Evolutionary conservation across 2,113 vertebrate species (phyloP).

Genomic region (Aleadryas rufinucha): DNA sequence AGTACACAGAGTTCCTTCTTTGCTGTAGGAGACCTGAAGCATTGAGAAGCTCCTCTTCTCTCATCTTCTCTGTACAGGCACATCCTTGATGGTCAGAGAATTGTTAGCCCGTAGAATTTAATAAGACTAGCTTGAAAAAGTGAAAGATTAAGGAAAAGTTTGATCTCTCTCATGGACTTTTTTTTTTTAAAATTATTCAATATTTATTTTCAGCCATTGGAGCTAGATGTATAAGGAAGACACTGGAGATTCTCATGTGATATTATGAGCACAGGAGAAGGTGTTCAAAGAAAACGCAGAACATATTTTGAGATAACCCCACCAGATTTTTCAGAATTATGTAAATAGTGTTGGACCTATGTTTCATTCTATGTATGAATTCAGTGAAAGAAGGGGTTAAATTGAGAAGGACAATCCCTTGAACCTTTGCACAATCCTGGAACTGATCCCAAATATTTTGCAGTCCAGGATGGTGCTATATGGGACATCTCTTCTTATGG

Average conservation of each 20-base stretch:
- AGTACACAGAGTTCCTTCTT: background rate
- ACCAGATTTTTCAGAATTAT: background rate
- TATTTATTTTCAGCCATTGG: background rate
- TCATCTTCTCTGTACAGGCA: background rate
- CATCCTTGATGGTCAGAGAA: background rate
- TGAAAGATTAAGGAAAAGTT: background rate
- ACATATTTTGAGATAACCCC: background rate
- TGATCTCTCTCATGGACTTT: background rate
- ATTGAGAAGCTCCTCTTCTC: background rate
- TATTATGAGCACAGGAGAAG: background rate
- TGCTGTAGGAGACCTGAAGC: background rate
- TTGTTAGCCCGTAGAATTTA: background rate
- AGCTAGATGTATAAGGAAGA: background rate
- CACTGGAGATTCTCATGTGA: background rate
- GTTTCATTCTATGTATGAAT: background rate
- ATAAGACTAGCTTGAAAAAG: background rate
- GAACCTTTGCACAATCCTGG: background rate
- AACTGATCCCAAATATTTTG: background rate
- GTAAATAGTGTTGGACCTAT: background rate
- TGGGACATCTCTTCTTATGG: background rate
- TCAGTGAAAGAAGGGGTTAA: background rate
- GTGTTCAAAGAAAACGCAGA: background rate
- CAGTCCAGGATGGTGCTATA: background rate
- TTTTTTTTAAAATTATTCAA: background rate
- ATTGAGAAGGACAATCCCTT: background rate